phyloP scores from a whole-genome alignment of 2,113 vertebrate genomes.

The Eulacestoma nigropectus region DNA sequence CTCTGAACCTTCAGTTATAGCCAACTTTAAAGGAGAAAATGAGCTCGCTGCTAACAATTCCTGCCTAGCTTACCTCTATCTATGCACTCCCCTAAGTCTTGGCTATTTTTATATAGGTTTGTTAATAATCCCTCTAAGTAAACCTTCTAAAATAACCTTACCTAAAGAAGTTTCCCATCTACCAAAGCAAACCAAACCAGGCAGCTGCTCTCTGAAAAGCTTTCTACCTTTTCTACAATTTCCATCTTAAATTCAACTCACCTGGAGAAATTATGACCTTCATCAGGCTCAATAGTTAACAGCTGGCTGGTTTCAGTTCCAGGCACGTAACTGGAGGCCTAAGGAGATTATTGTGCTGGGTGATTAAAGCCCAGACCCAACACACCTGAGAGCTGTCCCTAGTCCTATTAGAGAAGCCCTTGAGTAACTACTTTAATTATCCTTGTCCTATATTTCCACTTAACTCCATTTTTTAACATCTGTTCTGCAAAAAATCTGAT shows the following conservation, averaged over 20 bases:
- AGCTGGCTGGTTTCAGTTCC: neutral
- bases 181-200: neutral
- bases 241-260: neutral
- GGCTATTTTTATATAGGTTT: neutral
- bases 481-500: neutral
- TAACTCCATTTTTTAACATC: neutral
- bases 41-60: neutral
- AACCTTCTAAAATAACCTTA: neutral
- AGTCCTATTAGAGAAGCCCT: neutral
- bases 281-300: neutral
- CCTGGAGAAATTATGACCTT: neutral
- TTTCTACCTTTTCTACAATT: neutral
- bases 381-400: neutral
- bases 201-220: neutral
- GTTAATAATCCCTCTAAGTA: neutral
- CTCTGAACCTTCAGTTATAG: neutral
- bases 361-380: neutral
- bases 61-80: neutral
- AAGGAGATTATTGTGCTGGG: neutral
- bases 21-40: neutral
- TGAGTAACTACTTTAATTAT: neutral
- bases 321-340: neutral
- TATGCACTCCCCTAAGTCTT: neutral
- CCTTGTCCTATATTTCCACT: neutral
- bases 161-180: neutral